Evolutionary conservation across 2,797 vertebrate species (phyloP).

Genomic region (Pampus argenteus): DNA sequence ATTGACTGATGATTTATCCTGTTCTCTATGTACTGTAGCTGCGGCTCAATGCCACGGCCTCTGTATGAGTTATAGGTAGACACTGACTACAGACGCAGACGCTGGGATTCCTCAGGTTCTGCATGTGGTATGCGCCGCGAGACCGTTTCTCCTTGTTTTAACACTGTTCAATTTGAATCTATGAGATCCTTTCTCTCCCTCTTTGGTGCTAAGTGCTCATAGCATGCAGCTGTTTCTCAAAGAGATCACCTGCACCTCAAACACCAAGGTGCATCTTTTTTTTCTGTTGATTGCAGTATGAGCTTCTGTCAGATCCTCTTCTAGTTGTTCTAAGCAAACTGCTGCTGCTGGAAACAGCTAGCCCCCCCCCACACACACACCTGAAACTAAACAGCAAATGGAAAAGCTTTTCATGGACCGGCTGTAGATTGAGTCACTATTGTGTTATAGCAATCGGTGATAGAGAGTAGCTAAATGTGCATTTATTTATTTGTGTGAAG

Average conservation of each 20-base stretch:
- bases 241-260: slow-evolving; percentile 22
- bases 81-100: slow-evolving; percentile 10
- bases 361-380: too few relatives aligned
- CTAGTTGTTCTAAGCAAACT: slow-evolving; percentile 11
- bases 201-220: slow-evolving; percentile 49
- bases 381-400: slow-evolving; percentile 21
- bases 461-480: slow-evolving; percentile 30
- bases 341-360: too few relatives aligned
- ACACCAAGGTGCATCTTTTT: background rate
- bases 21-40: slow-evolving; percentile 3
- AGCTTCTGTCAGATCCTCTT: slow-evolving; percentile 11
- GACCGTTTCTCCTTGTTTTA: slow-evolving; percentile 4
- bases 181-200: background rate
- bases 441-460: slow-evolving; percentile 58
- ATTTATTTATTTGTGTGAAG: slow-evolving; percentile 46
- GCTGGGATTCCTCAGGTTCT: slow-evolving; percentile 17
- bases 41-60: slow-evolving; percentile 13
- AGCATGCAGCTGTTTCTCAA: slow-evolving; percentile 29
- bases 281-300: background rate
- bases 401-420: slow-evolving; percentile 15
- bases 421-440: slow-evolving; percentile 33
- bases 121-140: background rate
- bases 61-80: background rate
- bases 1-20: slow-evolving; percentile 11
- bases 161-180: background rate